A percentile compares a stretch with the other conserved stretches of the same genome.
Evolutionary conservation across 2,113 vertebrate species (phyloP).

Genomic region (Sinocyclocheilus anshuiensis): DNA sequence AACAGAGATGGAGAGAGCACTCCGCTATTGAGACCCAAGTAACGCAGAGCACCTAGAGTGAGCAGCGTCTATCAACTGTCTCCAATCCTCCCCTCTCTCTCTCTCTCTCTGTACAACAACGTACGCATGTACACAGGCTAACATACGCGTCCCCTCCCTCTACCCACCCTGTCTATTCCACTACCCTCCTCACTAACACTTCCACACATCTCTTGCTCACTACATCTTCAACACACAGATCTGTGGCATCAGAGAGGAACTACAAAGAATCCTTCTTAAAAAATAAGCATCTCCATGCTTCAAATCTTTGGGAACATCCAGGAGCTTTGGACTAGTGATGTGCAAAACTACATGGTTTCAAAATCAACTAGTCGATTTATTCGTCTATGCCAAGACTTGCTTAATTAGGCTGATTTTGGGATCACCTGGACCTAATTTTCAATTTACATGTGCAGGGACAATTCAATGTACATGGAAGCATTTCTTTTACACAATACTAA

Average conservation of each 20-base stretch:
- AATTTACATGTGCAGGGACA: background rate
- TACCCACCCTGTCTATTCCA: conserved; percentile 20
- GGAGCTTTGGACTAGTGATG: background rate
- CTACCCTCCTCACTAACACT: conserved; percentile 21
- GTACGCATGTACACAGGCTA: conserved; percentile 16
- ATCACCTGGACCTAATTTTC: background rate
- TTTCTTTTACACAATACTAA: background rate
- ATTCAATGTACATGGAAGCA: background rate
- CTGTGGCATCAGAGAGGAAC: background rate
- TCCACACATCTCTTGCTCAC: conserved; percentile 14
- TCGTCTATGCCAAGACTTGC: background rate
- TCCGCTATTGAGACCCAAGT: conserved; percentile 44
- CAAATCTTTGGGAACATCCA: background rate
- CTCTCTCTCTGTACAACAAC: conserved; percentile 27
- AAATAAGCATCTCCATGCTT: no score
- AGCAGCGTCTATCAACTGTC: conserved; percentile 51
- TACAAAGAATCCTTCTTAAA: background rate
- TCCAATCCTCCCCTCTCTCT: background rate
- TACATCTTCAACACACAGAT: background rate
- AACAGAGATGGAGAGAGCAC: conserved; percentile 18
- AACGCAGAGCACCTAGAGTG: conserved; percentile 32
- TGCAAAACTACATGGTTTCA: background rate
- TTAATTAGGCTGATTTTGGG: background rate
- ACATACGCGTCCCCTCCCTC: conserved; percentile 12
- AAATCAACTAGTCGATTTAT: background rate